Percentiles rank a stretch among this genome's conserved stretches.
Conservation (phyloP, 2,888 invertebrate species). For the Ctena decussata region DNA sequence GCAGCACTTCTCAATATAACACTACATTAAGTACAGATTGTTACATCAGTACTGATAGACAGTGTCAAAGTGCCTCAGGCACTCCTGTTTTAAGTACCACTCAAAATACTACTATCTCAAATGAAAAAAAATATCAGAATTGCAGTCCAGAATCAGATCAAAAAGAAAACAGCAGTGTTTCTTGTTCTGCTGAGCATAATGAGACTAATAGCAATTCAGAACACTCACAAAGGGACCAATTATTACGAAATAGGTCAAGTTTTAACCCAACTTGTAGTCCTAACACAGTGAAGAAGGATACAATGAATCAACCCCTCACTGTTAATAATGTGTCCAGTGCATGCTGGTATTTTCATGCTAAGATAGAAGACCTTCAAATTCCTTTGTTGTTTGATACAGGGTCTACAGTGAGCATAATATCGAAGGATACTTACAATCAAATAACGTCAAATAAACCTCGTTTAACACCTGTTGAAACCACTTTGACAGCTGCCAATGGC, state of each 20-base stretch:
- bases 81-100: no score
- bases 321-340: not conserved
- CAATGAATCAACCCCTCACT: not conserved
- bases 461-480: not conserved
- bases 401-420: conserved; percentile 29
- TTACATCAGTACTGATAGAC: no score
- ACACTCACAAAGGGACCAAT: not conserved
- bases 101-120: no score
- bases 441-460: not conserved
- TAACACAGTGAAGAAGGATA: not conserved
- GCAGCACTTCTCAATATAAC: no score
- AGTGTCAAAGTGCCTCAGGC: no score
- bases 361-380: not conserved
- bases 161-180: not conserved
- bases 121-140: no score
- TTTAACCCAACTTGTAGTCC: not conserved
- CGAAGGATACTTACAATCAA: not conserved
- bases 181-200: not conserved
- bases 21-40: no score
- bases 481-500: conserved; percentile 17
- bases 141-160: no score
- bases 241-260: not conserved
- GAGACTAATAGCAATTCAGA: not conserved
- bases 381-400: conserved; percentile 39
- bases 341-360: conserved; percentile 11